phyloP scores from a whole-genome alignment of 2,797 vertebrate species.

The Dipus sagitta region DNA sequence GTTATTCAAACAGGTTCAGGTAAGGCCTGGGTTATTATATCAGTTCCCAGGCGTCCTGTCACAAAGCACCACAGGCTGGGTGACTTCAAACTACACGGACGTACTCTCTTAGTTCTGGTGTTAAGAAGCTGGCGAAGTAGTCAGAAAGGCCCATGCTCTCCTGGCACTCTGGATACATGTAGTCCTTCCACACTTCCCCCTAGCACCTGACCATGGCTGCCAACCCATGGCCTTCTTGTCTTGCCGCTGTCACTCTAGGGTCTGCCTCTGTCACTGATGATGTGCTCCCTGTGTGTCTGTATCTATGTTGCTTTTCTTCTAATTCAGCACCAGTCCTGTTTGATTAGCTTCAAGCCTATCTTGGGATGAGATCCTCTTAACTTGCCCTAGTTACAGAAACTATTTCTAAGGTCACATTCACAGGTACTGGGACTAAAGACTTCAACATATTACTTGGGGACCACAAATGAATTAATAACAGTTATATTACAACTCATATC shows the following conservation, averaged over 20 bases:
- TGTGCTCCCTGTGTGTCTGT: background rate
- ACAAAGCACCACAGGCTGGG: background rate
- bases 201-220: background rate
- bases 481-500: background rate
- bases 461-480: background rate
- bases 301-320: background rate
- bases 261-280: background rate
- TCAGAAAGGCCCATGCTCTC: background rate
- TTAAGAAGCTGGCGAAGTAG: background rate
- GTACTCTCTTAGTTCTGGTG: background rate
- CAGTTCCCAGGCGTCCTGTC: background rate
- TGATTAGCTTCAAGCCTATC: background rate
- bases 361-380: background rate
- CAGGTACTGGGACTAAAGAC: background rate
- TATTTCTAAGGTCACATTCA: background rate
- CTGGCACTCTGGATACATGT: background rate
- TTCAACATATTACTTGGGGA: background rate
- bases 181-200: background rate
- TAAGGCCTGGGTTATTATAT: background rate
- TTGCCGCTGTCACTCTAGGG: background rate
- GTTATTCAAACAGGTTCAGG: background rate
- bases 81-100: background rate
- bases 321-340: background rate
- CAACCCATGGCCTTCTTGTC: background rate
- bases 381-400: background rate